Base-by-base conservation (phyloP, 2,888 invertebrate genomes). In the Diarsia brunnea region DNA sequence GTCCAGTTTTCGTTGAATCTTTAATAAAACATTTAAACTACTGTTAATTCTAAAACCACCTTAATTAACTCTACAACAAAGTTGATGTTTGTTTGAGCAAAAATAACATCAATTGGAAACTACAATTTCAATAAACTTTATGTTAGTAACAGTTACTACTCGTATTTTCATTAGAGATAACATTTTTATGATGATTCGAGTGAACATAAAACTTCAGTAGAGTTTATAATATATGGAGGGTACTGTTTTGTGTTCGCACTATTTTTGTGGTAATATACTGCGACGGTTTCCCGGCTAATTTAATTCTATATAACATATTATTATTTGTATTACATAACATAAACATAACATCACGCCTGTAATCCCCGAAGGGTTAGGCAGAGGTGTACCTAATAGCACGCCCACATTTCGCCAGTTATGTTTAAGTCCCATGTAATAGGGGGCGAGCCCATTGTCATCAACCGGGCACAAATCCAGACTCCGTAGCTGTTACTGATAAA, bases 131-230 rank as follows among this genome's bases (percentile, higher is more conserved):
- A 43, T 1, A 14, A 63, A 38, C 21, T 38, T 19, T 58, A 45
- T 55, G 45, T 53, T 24, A 43, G 73, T n/a, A 68, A 43, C 27
- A 12, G 68, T 47, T 24, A 31, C 12, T 51, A n/a, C 53, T 68
- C 27, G 69, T 65, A 55, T 16, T 73, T 77, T 77, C 82, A 83
- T 84, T 83, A 81, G 31, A 45, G 82, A 77, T 73, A 83, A 69
- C 78, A 45, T 27, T 71, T 84, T 83, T 81, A 84, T 84, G 78
- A 81, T 83, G 82, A 83, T 83, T 83, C 47, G 78, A 78, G 70
- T 71, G 82, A 58, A 7, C 45, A 69, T 81, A 70, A 70, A 70
- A 67, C 51, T 61, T 49, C 10, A 51, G 47, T 69, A 24, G 12
- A 21, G 24, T n/a, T n/a, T n/a, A n/a, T n/a, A 5, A 11, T 67